Base-by-base conservation (phyloP, 2,888 invertebrate species). In the Tenthredo distinguenda region DNA sequence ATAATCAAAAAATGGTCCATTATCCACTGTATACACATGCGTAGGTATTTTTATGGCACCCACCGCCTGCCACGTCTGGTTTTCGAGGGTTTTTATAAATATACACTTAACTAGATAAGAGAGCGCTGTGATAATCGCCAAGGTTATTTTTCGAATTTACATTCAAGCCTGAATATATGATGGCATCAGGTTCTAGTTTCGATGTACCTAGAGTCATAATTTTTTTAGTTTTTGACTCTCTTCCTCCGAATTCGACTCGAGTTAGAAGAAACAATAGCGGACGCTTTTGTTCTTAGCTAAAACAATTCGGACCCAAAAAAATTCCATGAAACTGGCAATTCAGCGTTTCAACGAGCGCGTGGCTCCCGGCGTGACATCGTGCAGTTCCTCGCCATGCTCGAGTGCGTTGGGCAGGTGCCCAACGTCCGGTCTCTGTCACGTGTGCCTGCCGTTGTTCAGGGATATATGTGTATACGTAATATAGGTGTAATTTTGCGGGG, bases 321-420 rank as follows among this genome's bases (percentile, higher is more conserved):
- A 77, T 18, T 76, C 7, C 10, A 50, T 47, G 15, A 47, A 21
- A 74, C 40, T 15, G n/a, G 34, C 40, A 74, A 43, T 74, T 3
- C 26, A 74, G 10, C 9, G 72, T 74, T 74, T 26, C 43, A 43
- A 40, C 43, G 37, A 40, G 47, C 77, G 62, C 50, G 81, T 81
- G 47, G 37, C 81, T 37, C 26, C 3, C 34, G 50, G 15, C 50
- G 7, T 18, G 55, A 47, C 15, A n/a, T 76, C 26, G 31, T 77
- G 31, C 21, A 77, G 55, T n/a, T n/a, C 31, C 55, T 77, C 58
- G 81, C 18, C 47, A 81, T 81, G 81, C 21, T 81, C 62, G 81
- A 81, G 62, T 81, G 81, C 81, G n/a, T 81, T 62, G 62, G 62
- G 62, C 81, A 81, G 81, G 81, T 81, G 81, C 81, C 81, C 81